Evolutionary conservation across 2,113 vertebrate species (phyloP), one percentile per base, ranked within the genome.

Genomic region (Passer montanus): DNA sequence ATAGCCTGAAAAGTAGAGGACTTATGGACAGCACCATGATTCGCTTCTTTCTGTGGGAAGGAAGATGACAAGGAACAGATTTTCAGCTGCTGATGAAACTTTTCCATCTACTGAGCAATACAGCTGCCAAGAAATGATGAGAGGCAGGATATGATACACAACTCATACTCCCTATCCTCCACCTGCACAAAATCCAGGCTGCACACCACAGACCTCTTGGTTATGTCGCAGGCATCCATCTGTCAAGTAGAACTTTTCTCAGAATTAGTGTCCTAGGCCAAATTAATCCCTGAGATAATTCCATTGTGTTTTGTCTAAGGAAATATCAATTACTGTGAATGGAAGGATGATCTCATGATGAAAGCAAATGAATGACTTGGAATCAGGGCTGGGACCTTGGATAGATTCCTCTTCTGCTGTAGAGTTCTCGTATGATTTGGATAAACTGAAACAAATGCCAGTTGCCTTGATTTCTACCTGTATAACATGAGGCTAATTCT

Each of bases 61-160:
- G 92, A 95, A 84, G 93, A 97, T 97, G 97, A 98, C 97, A 98
- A 97, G 97, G 97, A 98, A 97, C 98, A 98, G 98, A 97, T 97
- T 97, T 96, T 96, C 95, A 97, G 89, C 94, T 97, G 95, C 92
- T 97, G 87, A 91, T 96, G 79, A 89, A 95, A 88, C 87, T 97
- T 98, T 98, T 97, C 84, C 92, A 95, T 98, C 95, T 97, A 92
- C 84, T 79, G 94, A 94, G 96, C 94, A 90, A 95, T 89, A 68
- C 72, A 70, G 69, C 93, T 97, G 97, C 97, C 97, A 98, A 97
- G 93, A 97, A 97, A 95, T 95, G 82, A 97, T 96, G 93, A 94
- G 93, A 94, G 89, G 78, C 97, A 98, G 97, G 97, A 96, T 96
- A 80, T 93, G 94, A 97, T 94, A 96, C 81, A 94, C 91, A 68